Evolutionary conservation across 2,888 invertebrate species (phyloP), one percentile per base, ranked within the genome.

Genomic region (Coremacera marginata): DNA sequence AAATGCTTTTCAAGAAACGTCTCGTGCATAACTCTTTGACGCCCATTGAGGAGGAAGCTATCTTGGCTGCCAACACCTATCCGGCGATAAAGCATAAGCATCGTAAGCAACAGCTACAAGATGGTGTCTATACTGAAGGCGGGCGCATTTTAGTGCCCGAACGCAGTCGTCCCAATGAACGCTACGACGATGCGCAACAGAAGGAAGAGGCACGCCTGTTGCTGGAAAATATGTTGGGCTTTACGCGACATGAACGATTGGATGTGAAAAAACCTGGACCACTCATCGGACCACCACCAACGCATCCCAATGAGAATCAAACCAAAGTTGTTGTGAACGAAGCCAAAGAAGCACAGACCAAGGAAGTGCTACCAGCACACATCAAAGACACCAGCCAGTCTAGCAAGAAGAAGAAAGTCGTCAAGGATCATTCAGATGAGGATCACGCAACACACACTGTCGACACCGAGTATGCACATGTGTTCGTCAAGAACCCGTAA

Each of bases 251-350:
- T 84, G 97, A 97, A 91, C 92, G 97, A 85, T 92, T 96, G 81
- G 97, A 97, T 90, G 97, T 97, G 71, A 97, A 97, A 91, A 97
- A 97, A 90, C 97, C 97, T n/a, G 97, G 97, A 77, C 97, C 97
- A 70, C 93, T 93, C 78, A 93, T 89, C 60, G 89, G 88, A 22
- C 88, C 89, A n/a, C 89, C 87, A 19, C 83, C 82, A 5, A 31
- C 71, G 57, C 19, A 63, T 25, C 25, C 2, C 16, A 51, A 44
- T 9, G 16, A 19, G 8, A 31, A 27, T 27, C 44, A 31, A 16
- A 63, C 68, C 22, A 62, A 63, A 49, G 70, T 76, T n/a, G 72
- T 79, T 0, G 83, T 84, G 63, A 51, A 70, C 16, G 70, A 31
- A 11, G 31, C 62, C 27, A 67, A 70, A 5, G 84, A 84, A 34